Evolutionary conservation across 2,888 invertebrate species (phyloP), one percentile per base, ranked within the genome.

Genomic region (Tetramorium bicarinatum): DNA sequence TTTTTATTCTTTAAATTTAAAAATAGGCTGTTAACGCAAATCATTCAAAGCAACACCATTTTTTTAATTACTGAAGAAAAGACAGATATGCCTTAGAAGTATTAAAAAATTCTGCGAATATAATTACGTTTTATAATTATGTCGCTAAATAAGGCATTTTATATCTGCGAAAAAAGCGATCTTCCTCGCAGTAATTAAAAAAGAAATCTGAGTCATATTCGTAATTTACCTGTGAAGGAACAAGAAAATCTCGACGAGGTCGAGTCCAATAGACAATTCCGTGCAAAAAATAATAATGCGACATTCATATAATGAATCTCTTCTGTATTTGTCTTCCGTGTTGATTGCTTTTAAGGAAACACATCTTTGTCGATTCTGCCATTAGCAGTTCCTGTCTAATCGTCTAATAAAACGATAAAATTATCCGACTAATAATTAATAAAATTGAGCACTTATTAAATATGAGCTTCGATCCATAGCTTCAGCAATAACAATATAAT

Each of bases 231-330:
- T 18, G 29, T 8, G 61, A 59, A 59, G 15, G 61, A 34, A 64
- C 9, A 21, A 64, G n/a, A 62, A n/a, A 64, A n/a, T 34, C 34
- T 34, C 38, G n/a, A 11, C 62, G n/a, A 64, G n/a, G 18, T 34
- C 13, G 4, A 38, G 56, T 38, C 38, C 13, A 34, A 61, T 61
- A 8, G 62, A 13, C 38, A 18, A 38, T 34, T 34, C 38, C 13
- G n/a, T 38, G n/a, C 34, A n/a, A 62, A 62, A 13, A 3, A 34
- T 62, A 62, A 62, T n/a, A 62, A 62, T n/a, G n/a, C 34, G 62
- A 3, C 62, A 6, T 34, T 62, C n/a, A n/a, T n/a, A 13, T 64
- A 64, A 64, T 38, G 18, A 64, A 62, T 62, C 13, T 18, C 6
- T 34, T 34, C 62, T 64, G 38, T 64, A 62, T 38, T 38, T 64